Base-by-base conservation (phyloP, 2,888 invertebrate genomes). In the Rhingia campestris region DNA sequence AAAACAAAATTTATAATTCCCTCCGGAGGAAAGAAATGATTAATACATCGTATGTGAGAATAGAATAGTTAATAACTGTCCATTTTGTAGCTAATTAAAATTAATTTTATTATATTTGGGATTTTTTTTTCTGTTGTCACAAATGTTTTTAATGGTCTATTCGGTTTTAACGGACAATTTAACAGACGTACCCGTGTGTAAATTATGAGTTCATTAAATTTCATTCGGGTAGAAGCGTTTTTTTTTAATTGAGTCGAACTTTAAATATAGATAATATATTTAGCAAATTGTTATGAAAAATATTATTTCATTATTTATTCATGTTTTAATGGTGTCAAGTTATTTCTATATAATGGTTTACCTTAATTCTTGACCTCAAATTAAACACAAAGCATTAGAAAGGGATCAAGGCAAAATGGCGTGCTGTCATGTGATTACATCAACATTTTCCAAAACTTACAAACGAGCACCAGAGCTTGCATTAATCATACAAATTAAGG, bases 131-230 rank as follows among this genome's bases (percentile, higher is more conserved):
- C n/a, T 61, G 53, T 14, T 9, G 4, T 22, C 22, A 22, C 22
- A 22, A n/a, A n/a, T 54, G 6, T 14, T 53, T 56, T 61, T 43
- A 66, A 66, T 79, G 53, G 79, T 66, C 53, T 58, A 79, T 79
- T 64, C 43, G 58, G 54, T 47, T 33, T 53, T 39, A 22, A n/a
- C 22, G 79, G 59, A 9, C 49, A 33, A 66, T 79, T 73, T 59
- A 59, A 43, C 43, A 59, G 53, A 43, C 35, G 47, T 37, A 10
- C 10, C 35, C 53, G 47, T 45, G 59, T 59, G 79, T n/a, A 66
- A 51, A 63, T 61, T 56, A 53, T 58, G 35, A 63, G 64, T 72
- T 77, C 70, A 79, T 79, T 73, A 66, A 58, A 72, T 22, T 14
- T 47, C 30, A 58, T 63, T 58, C 56, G 41, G 39, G 58, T 51